phyloP scores from a whole-genome alignment of 2,113 vertebrate species.

The Lampris incognitus region DNA sequence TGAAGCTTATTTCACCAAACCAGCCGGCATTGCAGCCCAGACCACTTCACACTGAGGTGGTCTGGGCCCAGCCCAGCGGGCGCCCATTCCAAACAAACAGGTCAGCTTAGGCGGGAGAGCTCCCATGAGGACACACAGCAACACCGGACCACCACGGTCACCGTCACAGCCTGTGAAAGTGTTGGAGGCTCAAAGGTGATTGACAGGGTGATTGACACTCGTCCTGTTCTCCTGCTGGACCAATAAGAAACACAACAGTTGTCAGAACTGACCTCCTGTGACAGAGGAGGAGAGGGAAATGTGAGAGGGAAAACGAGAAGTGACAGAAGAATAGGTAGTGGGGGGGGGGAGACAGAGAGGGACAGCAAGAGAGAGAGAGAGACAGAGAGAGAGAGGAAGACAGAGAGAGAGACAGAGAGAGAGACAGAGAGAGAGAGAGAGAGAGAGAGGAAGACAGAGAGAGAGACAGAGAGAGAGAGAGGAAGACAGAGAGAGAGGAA shows the following conservation, averaged over 20 bases:
- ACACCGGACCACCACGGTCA: no score
- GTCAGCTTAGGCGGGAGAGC: constrained; percentile 7
- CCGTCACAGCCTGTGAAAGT: no score
- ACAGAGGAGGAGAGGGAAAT: neutral
- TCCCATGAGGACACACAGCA: neutral
- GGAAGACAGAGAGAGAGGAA: no score
- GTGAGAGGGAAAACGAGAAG: no score
- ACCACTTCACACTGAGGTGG: constrained; percentile 12
- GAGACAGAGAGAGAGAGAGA: no score
- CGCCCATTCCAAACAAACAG: constrained; percentile 19
- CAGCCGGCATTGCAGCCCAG: neutral
- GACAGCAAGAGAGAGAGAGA: no score
- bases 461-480: no score
- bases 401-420: no score
- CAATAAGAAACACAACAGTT: constrained; percentile 3
- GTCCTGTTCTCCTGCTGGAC: constrained; percentile 4
- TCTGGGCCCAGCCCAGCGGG: neutral
- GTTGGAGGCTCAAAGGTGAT: no score
- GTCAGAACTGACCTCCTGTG: constrained; percentile 19
- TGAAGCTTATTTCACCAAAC: constrained; percentile 1
- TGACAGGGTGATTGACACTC: constrained; percentile 16
- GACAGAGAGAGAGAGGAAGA: no score
- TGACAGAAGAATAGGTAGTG: neutral
- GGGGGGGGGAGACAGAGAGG: no score
- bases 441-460: no score